phyloP scores from a whole-genome alignment of 2,113 vertebrate species.

The Hypanus sabinus region DNA sequence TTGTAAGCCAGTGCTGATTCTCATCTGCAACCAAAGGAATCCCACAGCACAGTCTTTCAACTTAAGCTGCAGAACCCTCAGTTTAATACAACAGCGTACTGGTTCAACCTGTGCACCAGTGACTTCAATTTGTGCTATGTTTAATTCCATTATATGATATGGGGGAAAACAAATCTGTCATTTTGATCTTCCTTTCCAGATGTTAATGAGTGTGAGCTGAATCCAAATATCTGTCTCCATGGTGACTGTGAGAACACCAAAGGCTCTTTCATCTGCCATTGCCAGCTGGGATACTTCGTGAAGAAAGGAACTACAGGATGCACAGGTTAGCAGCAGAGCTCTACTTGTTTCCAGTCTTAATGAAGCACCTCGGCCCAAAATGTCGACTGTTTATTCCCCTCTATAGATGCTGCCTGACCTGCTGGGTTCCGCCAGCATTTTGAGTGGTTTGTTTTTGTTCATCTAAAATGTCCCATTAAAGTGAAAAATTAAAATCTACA shows the following conservation, averaged over 20 bases:
- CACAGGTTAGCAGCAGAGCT: slow-evolving; percentile 61
- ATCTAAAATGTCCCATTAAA: neutral
- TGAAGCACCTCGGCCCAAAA: too few relatives aligned
- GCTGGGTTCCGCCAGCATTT: too few relatives aligned
- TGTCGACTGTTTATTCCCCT: too few relatives aligned
- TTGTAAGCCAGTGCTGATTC: neutral
- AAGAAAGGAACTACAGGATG: slow-evolving; percentile 82
- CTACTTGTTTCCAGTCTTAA: too few relatives aligned
- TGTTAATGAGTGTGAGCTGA: slow-evolving; percentile 84
- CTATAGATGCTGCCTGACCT: too few relatives aligned
- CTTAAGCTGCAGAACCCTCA: neutral
- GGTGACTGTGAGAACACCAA: slow-evolving; percentile 87
- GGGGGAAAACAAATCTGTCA: neutral
- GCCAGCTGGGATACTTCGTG: slow-evolving; percentile 76
- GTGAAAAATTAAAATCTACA: neutral
- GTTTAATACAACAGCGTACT: neutral
- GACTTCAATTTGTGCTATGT: neutral
- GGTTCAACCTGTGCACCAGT: neutral
- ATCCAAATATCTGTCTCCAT: slow-evolving; percentile 83
- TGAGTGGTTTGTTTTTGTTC: too few relatives aligned
- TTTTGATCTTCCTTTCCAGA: slow-evolving; percentile 54
- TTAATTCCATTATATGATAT: neutral
- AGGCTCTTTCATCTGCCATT: slow-evolving; percentile 89
- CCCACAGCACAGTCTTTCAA: neutral
- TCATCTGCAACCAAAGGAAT: neutral